Evolutionary conservation across 2,888 invertebrate species (phyloP).

Genomic region (Schrankia costaestrigalis): DNA sequence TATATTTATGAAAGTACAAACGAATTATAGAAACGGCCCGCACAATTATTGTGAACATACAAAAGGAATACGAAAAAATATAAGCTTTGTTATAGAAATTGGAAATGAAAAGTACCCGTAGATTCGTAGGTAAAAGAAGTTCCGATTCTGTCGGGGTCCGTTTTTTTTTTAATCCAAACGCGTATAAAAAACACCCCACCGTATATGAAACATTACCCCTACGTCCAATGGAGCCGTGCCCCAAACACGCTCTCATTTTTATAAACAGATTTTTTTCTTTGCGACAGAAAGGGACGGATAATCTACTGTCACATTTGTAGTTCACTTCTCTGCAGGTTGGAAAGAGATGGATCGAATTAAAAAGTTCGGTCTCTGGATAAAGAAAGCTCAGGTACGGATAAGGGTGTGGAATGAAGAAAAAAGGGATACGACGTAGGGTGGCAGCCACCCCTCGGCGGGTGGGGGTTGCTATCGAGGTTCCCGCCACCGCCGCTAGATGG

Average conservation of each 20-base stretch:
- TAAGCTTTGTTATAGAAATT: constrained; percentile 79
- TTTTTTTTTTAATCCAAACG: constrained; percentile 64
- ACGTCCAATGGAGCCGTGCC: constrained; percentile 65
- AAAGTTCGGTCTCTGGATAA: constrained; percentile 75
- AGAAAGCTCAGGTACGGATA: constrained; percentile 80
- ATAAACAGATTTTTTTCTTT: constrained; percentile 78
- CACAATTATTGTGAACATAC: constrained; percentile 60
- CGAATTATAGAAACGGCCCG: constrained; percentile 55
- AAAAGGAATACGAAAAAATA: constrained; percentile 59
- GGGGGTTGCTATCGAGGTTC: constrained; percentile 56
- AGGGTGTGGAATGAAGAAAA: constrained; percentile 79
- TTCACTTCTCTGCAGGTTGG: constrained; percentile 24
- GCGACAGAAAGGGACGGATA: constrained; percentile 48
- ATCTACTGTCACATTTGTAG: constrained; percentile 33
- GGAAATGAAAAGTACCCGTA: constrained; percentile 71
- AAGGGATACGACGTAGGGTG: constrained; percentile 76
- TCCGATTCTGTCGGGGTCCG: constrained; percentile 63
- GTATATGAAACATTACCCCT: constrained; percentile 76
- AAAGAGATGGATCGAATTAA: constrained; percentile 66
- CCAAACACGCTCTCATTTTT: constrained; percentile 71
- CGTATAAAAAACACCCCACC: constrained; percentile 72
- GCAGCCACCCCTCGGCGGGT: constrained; percentile 54
- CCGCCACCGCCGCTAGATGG: constrained; percentile 69
- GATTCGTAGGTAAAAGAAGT: constrained; percentile 64
- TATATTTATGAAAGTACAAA: constrained; percentile 52